Evolutionary conservation across 2,888 invertebrate genomes (phyloP).

Genomic region (Erpobdella octoculata): DNA sequence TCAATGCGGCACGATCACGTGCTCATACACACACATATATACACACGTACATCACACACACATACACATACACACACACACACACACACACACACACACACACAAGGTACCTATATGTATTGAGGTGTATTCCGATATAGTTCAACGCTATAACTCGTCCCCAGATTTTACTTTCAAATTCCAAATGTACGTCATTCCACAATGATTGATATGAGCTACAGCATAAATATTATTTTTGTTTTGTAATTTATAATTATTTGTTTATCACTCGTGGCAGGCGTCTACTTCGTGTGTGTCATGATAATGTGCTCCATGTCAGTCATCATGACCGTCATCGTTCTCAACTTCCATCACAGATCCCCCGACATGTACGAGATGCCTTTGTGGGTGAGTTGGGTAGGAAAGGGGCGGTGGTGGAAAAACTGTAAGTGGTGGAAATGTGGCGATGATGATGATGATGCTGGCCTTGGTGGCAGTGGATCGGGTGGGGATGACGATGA

Average conservation of each 20-base stretch:
- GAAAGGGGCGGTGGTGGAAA: neutral
- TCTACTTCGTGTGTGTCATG: slow-evolving; percentile 97
- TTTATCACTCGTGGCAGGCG: slow-evolving; percentile 63
- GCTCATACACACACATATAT: too few relatives aligned
- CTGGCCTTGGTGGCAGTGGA: neutral
- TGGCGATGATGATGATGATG: neutral
- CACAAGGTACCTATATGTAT: too few relatives aligned
- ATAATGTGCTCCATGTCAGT: slow-evolving; percentile 96
- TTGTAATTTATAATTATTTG: neutral
- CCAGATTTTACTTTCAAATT: too few relatives aligned
- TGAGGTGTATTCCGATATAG: too few relatives aligned
- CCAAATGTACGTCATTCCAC: too few relatives aligned
- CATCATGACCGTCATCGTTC: slow-evolving; percentile 88
- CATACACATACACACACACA: too few relatives aligned
- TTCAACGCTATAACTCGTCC: too few relatives aligned
- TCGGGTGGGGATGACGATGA: neutral
- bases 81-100: too few relatives aligned
- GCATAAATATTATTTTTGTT: neutral
- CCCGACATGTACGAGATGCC: slow-evolving; percentile 72
- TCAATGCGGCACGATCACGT: too few relatives aligned
- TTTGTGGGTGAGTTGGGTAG: slow-evolving; percentile 51
- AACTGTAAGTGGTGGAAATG: neutral
- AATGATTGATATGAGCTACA: neutral
- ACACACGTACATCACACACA: too few relatives aligned
- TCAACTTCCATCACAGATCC: slow-evolving; percentile 92